Conservation (phyloP, 2,113 vertebrate genomes). For the Orycteropus afer region DNA sequence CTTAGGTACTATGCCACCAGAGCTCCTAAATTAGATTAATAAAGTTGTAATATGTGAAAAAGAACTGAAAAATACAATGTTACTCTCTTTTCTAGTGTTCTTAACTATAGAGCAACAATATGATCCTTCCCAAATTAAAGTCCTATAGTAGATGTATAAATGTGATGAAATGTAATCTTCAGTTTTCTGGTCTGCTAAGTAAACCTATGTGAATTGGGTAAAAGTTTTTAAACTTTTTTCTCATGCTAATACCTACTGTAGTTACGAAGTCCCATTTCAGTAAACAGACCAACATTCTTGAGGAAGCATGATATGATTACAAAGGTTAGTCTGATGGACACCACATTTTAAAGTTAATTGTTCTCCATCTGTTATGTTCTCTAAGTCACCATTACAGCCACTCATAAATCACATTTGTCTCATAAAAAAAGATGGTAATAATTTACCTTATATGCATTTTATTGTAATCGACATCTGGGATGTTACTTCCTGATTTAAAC, state of each 20-base stretch:
- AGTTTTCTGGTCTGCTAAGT: not conserved
- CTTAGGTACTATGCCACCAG: no score
- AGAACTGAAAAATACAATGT: slow-evolving; percentile 52
- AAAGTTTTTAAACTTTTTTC: slow-evolving; percentile 39
- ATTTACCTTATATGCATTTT: slow-evolving; percentile 48
- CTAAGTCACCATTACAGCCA: slow-evolving; percentile 54
- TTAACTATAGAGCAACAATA: slow-evolving; percentile 1
- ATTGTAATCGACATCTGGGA: slow-evolving; percentile 37
- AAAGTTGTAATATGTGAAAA: slow-evolving; percentile 53
- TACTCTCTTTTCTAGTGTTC: slow-evolving; percentile 52
- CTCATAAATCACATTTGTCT: slow-evolving; percentile 68
- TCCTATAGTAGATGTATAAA: not conserved
- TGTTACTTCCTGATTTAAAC: slow-evolving; percentile 28
- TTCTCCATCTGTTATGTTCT: slow-evolving; percentile 62
- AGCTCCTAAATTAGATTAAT: slow-evolving; percentile 64
- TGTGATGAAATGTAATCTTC: slow-evolving; percentile 18
- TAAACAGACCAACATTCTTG: slow-evolving; percentile 21
- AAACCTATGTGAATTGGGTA: not conserved
- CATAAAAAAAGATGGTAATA: slow-evolving; percentile 58
- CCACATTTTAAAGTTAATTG: slow-evolving; percentile 70
- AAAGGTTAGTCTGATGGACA: slow-evolving; percentile 65
- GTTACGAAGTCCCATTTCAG: not conserved
- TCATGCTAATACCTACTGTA: not conserved
- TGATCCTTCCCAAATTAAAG: not conserved
- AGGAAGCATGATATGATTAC: slow-evolving; percentile 56